phyloP scores from a whole-genome alignment of 2,888 invertebrate species.

The Cheilosia vernalis region DNA sequence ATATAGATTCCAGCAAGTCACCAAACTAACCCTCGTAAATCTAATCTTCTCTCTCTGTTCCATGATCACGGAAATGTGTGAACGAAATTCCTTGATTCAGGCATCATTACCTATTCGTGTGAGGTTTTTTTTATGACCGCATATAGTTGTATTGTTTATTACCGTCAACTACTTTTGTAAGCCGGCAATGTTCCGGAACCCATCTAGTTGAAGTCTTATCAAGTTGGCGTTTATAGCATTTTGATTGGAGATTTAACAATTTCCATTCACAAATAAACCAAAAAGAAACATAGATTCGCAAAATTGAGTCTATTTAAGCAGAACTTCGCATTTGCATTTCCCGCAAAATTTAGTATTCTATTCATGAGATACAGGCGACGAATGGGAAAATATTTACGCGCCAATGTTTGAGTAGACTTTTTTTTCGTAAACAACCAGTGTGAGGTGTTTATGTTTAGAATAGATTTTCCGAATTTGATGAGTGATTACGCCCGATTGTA shows the following conservation, averaged over 20 bases:
- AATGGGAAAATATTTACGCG: constrained; percentile 4
- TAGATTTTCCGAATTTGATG: neutral
- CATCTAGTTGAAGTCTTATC: neutral
- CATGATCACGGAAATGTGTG: neutral
- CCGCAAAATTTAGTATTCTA: neutral
- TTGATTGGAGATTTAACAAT: neutral
- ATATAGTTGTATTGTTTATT: neutral
- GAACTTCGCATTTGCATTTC: neutral
- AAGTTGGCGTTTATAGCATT: neutral
- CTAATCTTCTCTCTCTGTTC: neutral
- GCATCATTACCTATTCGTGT: neutral
- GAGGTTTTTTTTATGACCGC: neutral
- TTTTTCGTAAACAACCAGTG: neutral
- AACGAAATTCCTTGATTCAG: neutral
- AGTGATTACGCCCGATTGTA: neutral
- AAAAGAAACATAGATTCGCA: neutral
- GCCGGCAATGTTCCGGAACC: neutral
- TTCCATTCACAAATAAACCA: neutral
- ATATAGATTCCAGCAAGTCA: no score
- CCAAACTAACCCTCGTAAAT: neutral
- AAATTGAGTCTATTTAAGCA: neutral
- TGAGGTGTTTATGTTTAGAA: constrained; percentile 4
- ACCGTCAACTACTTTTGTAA: neutral
- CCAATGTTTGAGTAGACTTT: neutral
- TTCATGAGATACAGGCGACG: neutral